A percentile compares a stretch with the other conserved stretches of the same genome.
Evolutionary conservation across 2,888 invertebrate species (phyloP).

Genomic region (Pammene aurita): DNA sequence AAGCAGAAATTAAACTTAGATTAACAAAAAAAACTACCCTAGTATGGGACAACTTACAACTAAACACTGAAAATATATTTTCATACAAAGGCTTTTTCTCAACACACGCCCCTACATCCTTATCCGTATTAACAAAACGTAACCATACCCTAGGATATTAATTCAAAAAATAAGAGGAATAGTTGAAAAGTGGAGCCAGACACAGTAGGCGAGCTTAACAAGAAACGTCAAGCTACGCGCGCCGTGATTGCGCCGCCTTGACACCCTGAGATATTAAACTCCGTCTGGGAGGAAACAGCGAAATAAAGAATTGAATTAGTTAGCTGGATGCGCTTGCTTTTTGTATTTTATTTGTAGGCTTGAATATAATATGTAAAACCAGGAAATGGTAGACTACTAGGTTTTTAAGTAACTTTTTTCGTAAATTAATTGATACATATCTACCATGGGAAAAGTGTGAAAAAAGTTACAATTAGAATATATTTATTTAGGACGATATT

Average conservation of each 20-base stretch:
- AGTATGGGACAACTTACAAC: too few species aligned
- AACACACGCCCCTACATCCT: too few species aligned
- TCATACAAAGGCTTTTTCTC: too few species aligned
- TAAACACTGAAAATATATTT: too few species aligned
- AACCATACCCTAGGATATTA: not conserved
- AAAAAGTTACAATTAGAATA: too few species aligned
- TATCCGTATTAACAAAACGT: not conserved
- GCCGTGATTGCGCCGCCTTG: constrained; percentile 73
- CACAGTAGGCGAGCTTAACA: constrained; percentile 65
- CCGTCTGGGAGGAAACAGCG: constrained; percentile 57
- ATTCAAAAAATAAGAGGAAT: constrained; percentile 50
- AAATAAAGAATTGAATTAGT: constrained; percentile 51
- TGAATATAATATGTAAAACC: not conserved
- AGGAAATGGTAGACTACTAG: too few species aligned
- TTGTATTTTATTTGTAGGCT: not conserved
- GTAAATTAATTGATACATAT: too few species aligned
- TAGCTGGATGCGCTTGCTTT: constrained; percentile 35
- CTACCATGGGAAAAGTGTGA: too few species aligned
- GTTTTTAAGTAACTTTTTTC: too few species aligned
- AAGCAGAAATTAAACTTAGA: too few species aligned
- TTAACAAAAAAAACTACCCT: too few species aligned
- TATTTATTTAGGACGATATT: too few species aligned
- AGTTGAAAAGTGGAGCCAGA: constrained; percentile 52
- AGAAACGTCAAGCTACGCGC: constrained; percentile 74
- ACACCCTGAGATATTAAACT: constrained; percentile 79